Percentiles rank a stretch among this genome's conserved stretches.
phyloP scores from a whole-genome alignment of 2,113 vertebrate species.

The Paradoxurus hermaphroditus region DNA sequence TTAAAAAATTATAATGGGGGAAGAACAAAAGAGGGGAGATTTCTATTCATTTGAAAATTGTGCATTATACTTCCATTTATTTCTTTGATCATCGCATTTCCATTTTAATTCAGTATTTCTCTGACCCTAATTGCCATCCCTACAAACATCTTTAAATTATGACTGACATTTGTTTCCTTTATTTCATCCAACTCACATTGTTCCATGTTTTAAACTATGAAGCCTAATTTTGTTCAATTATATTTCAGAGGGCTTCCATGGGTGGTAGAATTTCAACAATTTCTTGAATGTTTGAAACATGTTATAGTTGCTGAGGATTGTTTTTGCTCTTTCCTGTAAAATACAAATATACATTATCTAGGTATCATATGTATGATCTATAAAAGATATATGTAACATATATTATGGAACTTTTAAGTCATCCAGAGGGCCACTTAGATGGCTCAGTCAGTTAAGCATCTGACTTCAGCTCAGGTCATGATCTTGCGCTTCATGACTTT shows the following conservation, averaged over 20 bases:
- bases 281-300: background rate
- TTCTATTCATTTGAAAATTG: background rate
- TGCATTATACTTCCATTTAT: background rate
- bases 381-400: background rate
- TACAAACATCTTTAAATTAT: background rate
- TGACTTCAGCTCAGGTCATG: too few species aligned
- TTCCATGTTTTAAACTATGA: background rate
- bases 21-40: fast-evolving
- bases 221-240: background rate
- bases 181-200: background rate
- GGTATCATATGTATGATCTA: background rate
- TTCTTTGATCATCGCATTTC: background rate
- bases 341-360: background rate
- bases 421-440: too few species aligned
- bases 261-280: background rate
- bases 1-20: background rate
- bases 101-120: background rate
- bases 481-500: too few species aligned
- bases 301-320: background rate
- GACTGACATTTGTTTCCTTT: background rate
- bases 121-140: background rate
- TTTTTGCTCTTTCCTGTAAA: background rate
- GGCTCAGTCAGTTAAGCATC: too few species aligned
- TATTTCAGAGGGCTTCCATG: background rate
- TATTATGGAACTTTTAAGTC: background rate